phyloP scores from a whole-genome alignment of 2,113 vertebrate species.

The Ramphastos sulfuratus region DNA sequence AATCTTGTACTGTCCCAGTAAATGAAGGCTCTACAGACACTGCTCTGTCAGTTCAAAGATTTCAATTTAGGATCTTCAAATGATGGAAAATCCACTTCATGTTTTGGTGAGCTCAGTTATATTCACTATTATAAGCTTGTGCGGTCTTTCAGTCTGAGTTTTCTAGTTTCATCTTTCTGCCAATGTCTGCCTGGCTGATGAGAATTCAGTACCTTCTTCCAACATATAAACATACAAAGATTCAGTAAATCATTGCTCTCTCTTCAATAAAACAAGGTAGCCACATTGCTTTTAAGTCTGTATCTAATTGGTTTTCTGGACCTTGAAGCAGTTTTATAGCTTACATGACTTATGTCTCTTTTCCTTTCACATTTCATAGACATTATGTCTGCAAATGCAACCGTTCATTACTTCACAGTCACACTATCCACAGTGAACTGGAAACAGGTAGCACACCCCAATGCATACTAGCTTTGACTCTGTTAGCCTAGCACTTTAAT shows the following conservation, averaged over 20 bases:
- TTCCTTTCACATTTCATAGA: neutral
- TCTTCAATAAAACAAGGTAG: neutral
- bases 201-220: neutral
- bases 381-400: neutral
- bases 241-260: neutral
- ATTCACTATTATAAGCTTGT: neutral
- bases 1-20: neutral
- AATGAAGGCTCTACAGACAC: neutral
- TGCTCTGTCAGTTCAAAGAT: neutral
- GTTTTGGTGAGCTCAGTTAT: neutral
- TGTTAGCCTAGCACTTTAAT: neutral
- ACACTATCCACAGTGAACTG: neutral
- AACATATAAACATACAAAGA: neutral
- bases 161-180: constrained; percentile 28
- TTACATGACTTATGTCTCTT: neutral
- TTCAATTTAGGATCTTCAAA: neutral
- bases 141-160: neutral
- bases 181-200: constrained; percentile 34
- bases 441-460: neutral
- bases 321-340: neutral
- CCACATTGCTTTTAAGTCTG: neutral
- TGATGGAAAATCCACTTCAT: constrained; percentile 20
- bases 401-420: neutral
- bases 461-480: neutral
- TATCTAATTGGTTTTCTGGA: neutral